Percentiles rank a stretch among this genome's conserved stretches.
These are phyloP conservation scores for Okapia johnstoni DNA, from an alignment of 2,113 vertebrate genomes.

Conservation along the genomic window DNA sequence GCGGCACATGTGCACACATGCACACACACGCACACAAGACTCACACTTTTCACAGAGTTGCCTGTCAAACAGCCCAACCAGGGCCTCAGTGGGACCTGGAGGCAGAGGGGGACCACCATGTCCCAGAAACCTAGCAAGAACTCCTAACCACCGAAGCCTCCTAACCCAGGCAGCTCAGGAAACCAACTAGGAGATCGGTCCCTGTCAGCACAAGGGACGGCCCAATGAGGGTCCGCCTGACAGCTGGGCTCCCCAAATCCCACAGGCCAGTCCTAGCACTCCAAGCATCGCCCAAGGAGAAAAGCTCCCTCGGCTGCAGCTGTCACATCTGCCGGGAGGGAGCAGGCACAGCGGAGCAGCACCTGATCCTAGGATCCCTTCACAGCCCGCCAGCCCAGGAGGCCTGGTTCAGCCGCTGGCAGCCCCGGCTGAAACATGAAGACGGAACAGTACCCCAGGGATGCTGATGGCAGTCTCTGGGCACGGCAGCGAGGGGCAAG, in stretches of 20 bases:
- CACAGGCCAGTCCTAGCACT: constrained; percentile 22
- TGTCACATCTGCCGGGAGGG: constrained; percentile 67
- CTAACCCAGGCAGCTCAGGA: not conserved
- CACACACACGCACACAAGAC: not conserved
- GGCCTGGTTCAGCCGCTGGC: constrained; percentile 56
- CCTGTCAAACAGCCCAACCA: not conserved
- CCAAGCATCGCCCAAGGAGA: not conserved
- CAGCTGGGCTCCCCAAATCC: constrained; percentile 48
- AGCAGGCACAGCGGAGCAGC: constrained; percentile 46
- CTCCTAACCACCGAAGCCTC: not conserved
- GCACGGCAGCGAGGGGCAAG: constrained; percentile 49
- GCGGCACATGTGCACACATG: not conserved
- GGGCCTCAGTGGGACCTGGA: not conserved
- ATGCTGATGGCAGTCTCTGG: constrained; percentile 63
- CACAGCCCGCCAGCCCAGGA: constrained; percentile 35
- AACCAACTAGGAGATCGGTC: not conserved
- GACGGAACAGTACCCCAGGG: constrained; percentile 57
- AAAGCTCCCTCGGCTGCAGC: constrained; percentile 51
- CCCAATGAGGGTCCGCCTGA: not conserved
- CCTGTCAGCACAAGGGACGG: not conserved
- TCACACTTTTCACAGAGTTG: not conserved
- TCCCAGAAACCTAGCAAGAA: not conserved
- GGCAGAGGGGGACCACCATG: not conserved
- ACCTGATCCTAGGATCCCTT: constrained; percentile 71
- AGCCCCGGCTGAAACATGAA: constrained; percentile 68